phyloP scores from a whole-genome alignment of 1,140 invertebrate species.

The Metaphire vulgaris region DNA sequence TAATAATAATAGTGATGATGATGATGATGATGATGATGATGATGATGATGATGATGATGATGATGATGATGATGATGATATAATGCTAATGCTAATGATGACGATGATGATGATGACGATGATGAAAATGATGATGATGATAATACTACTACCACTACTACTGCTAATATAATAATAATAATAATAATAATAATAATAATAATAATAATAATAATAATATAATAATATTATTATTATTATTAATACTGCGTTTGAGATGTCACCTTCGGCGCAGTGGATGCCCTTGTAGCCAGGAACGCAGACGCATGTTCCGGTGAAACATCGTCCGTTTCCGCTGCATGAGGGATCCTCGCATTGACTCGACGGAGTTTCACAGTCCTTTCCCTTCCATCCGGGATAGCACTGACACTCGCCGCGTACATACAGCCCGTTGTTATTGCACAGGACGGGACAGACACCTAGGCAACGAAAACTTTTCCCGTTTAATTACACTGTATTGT shows the following conservation, averaged over 20 bases:
- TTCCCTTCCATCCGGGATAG: slow-evolving; percentile 49
- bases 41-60: background rate
- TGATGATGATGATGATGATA: background rate
- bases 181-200: too few relatives aligned
- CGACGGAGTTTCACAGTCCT: slow-evolving; percentile 45
- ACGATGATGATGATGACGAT: too few relatives aligned
- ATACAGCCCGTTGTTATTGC: slow-evolving; percentile 48
- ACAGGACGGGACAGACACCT: slow-evolving; percentile 77
- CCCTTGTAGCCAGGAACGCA: slow-evolving; percentile 48
- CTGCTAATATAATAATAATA: too few relatives aligned
- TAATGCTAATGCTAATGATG: background rate
- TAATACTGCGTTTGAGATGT: too few relatives aligned
- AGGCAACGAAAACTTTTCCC: too few relatives aligned
- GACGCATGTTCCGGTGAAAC: slow-evolving; percentile 48
- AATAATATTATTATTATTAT: too few relatives aligned
- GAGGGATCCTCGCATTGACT: slow-evolving; percentile 46
- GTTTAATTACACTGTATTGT: too few relatives aligned
- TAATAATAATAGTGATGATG: background rate
- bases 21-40: background rate
- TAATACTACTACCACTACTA: too few relatives aligned
- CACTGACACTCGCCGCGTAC: slow-evolving; percentile 46
- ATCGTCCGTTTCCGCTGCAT: slow-evolving; percentile 49
- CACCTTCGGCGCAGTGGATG: slow-evolving; percentile 47
- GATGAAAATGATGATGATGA: too few relatives aligned
- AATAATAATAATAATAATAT: too few relatives aligned